Base-by-base conservation (phyloP, 2,888 invertebrate genomes). In the Sturmia bella region DNA sequence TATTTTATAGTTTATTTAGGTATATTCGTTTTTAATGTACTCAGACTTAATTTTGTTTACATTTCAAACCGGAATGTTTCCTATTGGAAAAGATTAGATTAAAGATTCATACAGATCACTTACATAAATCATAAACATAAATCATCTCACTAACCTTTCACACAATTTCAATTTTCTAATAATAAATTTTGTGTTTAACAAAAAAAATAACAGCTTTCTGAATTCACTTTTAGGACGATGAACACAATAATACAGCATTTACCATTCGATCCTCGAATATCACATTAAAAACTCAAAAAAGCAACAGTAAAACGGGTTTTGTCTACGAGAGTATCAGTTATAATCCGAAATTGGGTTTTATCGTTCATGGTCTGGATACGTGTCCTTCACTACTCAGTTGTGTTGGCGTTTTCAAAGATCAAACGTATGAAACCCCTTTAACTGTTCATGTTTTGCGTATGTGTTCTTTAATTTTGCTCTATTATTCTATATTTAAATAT, bases 281-380 rank as follows among this genome's bases (percentile, higher is more conserved):
- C 43, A 52, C 69, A n/a, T 74, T 84, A 32, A 86, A 83, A 32
- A 54, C 63, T 21, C 52, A 84, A 76, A 85, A 74, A 43, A 86
- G 32, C 13, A 64, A 11, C 57, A 64, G 37, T 48, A 69, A 27
- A 59, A 21, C 77, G 27, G 50, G 69, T 59, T 69, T 78, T 70
- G 61, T 70, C 41, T 82, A 70, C 59, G 74, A 82, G 48, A 74
- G 74, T 75, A 70, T 82, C 32, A 78, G 41, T 19, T 89, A 86
- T 75, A 83, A 87, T 84, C 85, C 87, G 19, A 88, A 85, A 59
- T 12, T 83, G 43, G 89, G 89, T 37, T 89, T 89, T 78, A 72
- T 59, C 13, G 72, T 89, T 43, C 82, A 81, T 61, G 66, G 86
- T 72, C 45, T 85, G 15, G 82, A 84, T 21, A 84, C 83, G 57